Base-by-base conservation (phyloP, 37 sponge, comb jelly and placozoan species). In the Amphimedon queenslandica region DNA sequence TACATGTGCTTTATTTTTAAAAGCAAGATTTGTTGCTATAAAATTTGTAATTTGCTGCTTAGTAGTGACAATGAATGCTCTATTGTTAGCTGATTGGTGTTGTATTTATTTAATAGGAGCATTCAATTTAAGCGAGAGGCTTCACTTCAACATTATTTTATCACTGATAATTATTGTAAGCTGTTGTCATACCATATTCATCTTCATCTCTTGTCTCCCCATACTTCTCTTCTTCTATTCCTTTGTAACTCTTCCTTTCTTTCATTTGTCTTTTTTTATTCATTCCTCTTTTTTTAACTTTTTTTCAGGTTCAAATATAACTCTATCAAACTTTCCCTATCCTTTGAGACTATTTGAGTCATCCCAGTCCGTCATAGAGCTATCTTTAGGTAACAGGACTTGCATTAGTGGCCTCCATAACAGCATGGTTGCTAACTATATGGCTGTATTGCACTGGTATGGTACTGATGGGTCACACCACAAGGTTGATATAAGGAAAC, bases 301-400 rank as follows among this genome's bases (percentile, higher is more conserved):
- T n/a, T n/a, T n/a, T n/a, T n/a, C n/a, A n/a, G n/a, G n/a, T n/a
- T n/a, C n/a, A n/a, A n/a, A n/a, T n/a, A n/a, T n/a, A n/a, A n/a
- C n/a, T n/a, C n/a, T n/a, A n/a, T n/a, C n/a, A n/a, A n/a, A 24
- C 2, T 73, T 74, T 2, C 82, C 82, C 20, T 67, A 56, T 40
- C 82, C 82, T 11, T 42, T 81, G 33, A 58, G 82, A 4, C 61
- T 81, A 18, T 67, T 66, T 36, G 82, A 81, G 36, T 40, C 60
- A 11, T 66, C 73, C 2, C 32, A 38, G 23, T 73, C 69, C 67
- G 61, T 23, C 3, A 72, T 81, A 13, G 82, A 81, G 61, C 37
- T 18, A 1, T 66, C 64, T 16, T 2, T 37, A 1, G 56, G 27
- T n/a, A 13, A 60, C 27, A 60, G 28, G 21, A 60, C 28, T n/a